Evolutionary conservation across 2,113 vertebrate species (phyloP), one percentile per base, ranked within the genome.

Genomic region (Seriola aureovittata): DNA sequence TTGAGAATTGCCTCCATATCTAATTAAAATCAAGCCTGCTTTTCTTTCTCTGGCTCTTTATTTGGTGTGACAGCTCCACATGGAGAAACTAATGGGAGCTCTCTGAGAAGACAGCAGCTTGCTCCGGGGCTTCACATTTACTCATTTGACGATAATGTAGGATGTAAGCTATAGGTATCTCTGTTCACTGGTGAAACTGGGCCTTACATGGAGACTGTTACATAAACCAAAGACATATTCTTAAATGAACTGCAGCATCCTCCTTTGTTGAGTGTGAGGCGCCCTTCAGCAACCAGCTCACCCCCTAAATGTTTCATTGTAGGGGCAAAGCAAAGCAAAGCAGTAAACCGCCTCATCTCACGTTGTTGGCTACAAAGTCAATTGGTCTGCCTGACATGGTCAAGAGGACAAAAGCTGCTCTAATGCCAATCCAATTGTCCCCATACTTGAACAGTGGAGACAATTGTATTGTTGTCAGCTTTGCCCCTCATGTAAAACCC

Each of bases 11-110:
- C 62, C 42, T n/a, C 65, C 72, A 75, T 76, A 77, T 85, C 79
- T 85, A 90, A 93, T 93, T 90, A 85, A 85, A 86, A 78, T 89
- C 84, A 89, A 48, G 38, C 44, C 62, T 79, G 17, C 67, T 46
- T 75, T 32, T 73, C 32, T 71, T 48, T 70, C 42, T 57, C 57
- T 34, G 40, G 29, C 62, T 80, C 40, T 81, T 81, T 81, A 81
- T 82, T 64, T 21, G 10, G 13, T 36, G 72, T 85, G 89, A 88
- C 88, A 85, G 72, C 71, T 80, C 80, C 72, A 74, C 72, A 65
- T 42, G 66, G 50, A 82, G 73, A 40, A 46, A 64, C 77, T 92
- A 85, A 89, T 88, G 76, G 87, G 67, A 73, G 78, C 42, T 88
- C 70, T 88, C 40, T 75, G 32, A 78, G 58, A 78, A 80, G 81